These are phyloP conservation scores for Falco naumanni DNA, from an alignment of 2,797 vertebrate genomes.

Conservation along the genomic window DNA sequence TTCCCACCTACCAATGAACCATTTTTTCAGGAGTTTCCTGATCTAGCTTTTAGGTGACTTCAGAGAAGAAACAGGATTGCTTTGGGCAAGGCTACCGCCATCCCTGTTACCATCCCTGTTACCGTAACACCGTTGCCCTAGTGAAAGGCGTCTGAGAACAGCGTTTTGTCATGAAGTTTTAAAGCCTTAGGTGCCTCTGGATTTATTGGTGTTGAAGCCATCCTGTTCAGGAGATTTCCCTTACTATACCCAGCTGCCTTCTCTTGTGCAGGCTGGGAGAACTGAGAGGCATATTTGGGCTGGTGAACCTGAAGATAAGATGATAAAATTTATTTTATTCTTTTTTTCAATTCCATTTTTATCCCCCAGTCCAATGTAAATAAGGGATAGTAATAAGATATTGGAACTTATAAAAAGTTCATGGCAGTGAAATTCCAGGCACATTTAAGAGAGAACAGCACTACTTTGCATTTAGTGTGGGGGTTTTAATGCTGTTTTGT, in stretches of 20 bases:
- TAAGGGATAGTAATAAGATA: conserved; percentile 2
- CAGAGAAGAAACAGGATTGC: not conserved
- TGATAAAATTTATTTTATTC: not conserved
- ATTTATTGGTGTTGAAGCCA: not conserved
- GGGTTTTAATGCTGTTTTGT: not conserved
- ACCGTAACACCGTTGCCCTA: not conserved
- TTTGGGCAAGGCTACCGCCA: not conserved
- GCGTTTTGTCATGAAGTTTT: not conserved
- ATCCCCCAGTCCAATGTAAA: not conserved
- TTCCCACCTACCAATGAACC: not conserved
- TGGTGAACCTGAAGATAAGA: not conserved
- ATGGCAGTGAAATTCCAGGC: not conserved
- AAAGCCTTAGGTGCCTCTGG: not conserved
- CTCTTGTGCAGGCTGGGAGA: not conserved
- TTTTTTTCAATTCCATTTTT: not conserved
- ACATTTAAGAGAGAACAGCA: not conserved
- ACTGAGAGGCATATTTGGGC: not conserved
- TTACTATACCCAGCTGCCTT: not conserved
- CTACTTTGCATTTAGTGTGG: not conserved
- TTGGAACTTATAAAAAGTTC: not conserved
- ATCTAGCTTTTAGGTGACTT: not conserved
- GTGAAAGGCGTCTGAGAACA: not conserved
- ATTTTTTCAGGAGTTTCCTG: not conserved
- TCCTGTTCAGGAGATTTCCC: not conserved
- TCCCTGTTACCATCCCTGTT: not conserved